Evolutionary conservation across 2,888 invertebrate genomes (phyloP), one percentile per base, ranked within the genome.

Genomic region (Aphodius sticticus): DNA sequence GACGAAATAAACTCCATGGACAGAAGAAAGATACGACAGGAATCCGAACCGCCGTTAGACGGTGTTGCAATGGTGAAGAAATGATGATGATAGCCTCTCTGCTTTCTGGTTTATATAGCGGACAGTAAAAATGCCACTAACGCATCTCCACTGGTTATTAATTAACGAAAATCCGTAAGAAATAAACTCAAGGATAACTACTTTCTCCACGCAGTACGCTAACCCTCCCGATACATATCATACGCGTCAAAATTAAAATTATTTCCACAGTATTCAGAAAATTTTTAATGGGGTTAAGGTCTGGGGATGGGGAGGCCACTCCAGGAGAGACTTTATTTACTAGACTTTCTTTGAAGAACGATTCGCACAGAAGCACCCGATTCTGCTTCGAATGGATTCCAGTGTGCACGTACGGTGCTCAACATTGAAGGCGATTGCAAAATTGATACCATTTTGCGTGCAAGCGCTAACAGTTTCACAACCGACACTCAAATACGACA

Each of bases 391-490:
- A 53, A 9, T 53, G 53, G 53, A 53, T 9, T 7, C 53, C 12
- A 53, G 1, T 53, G 53, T 53, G 53, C 12, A 26, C 53, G 7
- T 53, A 53, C 53, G 53, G 7, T 53, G 9, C 53, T 53, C 53
- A 12, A 12, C 53, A 53, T 9, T 9, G 53, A 53, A 53, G 53
- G 53, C 12, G 53, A 53, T 53, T 53, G 53, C 53, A 53, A 53
- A 53, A 53, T 53, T 53, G 53, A 53, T 53, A 53, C 53, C 53
- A 53, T 53, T 53, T 53, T 53, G 53, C 53, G 53, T 53, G 53
- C 53, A 12, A 53, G 53, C 53, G 53, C 9, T 12, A 53, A 53
- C 53, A 9, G 53, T 53, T 53, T 53, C 53, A 12, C 53, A 53
- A 53, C 53, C 9, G 7, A 53, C 9, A 53, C 9, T 2, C 53